phyloP scores from a whole-genome alignment of 2,113 vertebrate species.

The Columbina picui region DNA sequence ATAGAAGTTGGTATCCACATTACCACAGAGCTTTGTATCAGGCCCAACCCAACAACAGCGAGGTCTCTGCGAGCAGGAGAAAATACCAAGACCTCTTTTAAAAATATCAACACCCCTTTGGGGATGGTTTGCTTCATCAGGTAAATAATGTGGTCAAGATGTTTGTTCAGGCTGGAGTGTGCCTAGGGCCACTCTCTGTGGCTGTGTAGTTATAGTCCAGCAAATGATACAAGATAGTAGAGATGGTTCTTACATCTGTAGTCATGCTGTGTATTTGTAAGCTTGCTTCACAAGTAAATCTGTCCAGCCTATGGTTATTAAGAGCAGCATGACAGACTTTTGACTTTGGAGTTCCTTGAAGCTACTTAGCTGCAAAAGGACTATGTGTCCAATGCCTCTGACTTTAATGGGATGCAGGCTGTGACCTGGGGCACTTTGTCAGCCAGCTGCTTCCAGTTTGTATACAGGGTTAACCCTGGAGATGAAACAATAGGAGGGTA shows the following conservation, averaged over 20 bases:
- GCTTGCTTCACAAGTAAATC: not conserved
- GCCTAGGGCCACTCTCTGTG: not conserved
- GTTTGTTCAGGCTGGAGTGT: not conserved
- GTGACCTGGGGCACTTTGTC: not conserved
- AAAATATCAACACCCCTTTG: not conserved
- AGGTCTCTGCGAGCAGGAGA: not conserved
- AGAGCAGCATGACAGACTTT: not conserved
- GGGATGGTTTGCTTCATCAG: not conserved
- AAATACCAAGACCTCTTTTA: not conserved
- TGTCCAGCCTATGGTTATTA: not conserved
- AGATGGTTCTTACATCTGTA: not conserved
- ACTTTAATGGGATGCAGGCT: not conserved
- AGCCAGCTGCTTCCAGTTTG: not conserved
- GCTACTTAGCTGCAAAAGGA: not conserved
- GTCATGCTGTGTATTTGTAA: not conserved
- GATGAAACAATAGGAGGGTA: not conserved
- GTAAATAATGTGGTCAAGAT: not conserved
- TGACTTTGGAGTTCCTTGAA: not conserved
- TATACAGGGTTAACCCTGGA: not conserved
- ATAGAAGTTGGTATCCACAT: not conserved
- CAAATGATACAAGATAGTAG: not conserved
- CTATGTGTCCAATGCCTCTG: not conserved
- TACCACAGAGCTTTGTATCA: not conserved
- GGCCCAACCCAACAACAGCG: not conserved
- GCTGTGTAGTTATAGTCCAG: not conserved